A percentile compares a stretch with the other conserved stretches of the same genome.
phyloP scores from a whole-genome alignment of 2,797 vertebrate genomes.

The Pseudochirops cupreus region DNA sequence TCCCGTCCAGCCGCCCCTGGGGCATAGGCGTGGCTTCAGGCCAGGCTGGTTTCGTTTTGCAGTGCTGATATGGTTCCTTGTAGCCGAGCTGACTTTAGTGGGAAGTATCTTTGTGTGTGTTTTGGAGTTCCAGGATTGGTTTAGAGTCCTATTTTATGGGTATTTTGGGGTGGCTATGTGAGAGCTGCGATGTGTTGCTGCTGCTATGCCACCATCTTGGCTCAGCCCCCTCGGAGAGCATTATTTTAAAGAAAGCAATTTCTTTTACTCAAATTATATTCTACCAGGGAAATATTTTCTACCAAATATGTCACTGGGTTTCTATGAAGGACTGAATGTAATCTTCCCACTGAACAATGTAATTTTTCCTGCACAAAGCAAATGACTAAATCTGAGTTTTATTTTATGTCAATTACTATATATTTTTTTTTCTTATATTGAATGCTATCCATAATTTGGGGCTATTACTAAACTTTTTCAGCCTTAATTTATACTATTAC shows the following conservation, averaged over 20 bases:
- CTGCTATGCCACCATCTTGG: no score
- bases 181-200: no score
- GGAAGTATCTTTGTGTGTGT: no score
- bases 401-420: background rate
- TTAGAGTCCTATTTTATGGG: no score
- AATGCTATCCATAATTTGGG: background rate
- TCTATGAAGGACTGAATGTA: background rate
- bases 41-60: no score
- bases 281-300: background rate
- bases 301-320: background rate
- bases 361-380: background rate
- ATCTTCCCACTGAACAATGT: background rate
- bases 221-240: no score
- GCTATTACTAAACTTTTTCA: background rate
- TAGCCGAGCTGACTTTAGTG: no score
- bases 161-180: no score
- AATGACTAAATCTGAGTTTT: background rate
- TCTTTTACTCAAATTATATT: background rate
- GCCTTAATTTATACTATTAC: background rate
- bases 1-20: no score
- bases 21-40: no score
- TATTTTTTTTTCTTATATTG: background rate
- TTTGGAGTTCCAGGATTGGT: no score
- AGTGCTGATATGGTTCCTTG: no score
- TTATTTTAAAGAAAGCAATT: background rate